Conservation (phyloP, 2,797 vertebrate genomes). For the Chelonia mydas region DNA sequence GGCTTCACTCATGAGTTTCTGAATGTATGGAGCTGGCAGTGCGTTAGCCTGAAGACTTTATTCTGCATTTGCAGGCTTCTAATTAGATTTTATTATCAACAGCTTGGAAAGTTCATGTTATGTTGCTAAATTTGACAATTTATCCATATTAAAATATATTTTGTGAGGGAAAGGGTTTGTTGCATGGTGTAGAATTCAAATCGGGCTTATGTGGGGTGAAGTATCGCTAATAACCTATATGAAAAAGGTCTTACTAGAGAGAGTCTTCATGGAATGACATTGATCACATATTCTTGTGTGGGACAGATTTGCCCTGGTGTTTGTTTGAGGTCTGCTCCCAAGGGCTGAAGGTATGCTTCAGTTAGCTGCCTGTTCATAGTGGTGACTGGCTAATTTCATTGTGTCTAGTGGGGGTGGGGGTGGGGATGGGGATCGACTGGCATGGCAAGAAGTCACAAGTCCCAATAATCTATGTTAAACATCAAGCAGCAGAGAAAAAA, state of each 20-base stretch:
- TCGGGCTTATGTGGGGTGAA: not conserved
- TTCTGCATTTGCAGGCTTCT: not conserved
- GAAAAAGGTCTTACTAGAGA: not conserved
- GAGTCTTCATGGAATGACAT: not conserved
- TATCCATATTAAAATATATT: not conserved
- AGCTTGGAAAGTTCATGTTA: not conserved
- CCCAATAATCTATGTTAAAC: not conserved
- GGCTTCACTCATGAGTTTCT: not conserved
- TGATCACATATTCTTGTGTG: not conserved
- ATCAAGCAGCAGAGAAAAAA: not conserved
- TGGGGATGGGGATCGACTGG: not conserved
- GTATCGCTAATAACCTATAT: not conserved
- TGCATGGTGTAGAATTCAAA: not conserved
- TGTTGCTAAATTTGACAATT: not conserved
- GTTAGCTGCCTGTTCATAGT: rapidly evolving
- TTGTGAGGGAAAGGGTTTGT: not conserved
- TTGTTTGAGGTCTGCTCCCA: not conserved
- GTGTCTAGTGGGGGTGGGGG: not conserved
- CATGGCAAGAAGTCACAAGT: not conserved
- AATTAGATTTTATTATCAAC: not conserved
- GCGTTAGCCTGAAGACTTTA: not conserved
- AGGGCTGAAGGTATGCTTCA: not conserved
- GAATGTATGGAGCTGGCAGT: not conserved
- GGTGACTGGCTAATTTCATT: not conserved
- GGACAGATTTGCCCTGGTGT: not conserved